Conservation (phyloP, 2,113 vertebrate species). For the Nothoprocta perdicaria region DNA sequence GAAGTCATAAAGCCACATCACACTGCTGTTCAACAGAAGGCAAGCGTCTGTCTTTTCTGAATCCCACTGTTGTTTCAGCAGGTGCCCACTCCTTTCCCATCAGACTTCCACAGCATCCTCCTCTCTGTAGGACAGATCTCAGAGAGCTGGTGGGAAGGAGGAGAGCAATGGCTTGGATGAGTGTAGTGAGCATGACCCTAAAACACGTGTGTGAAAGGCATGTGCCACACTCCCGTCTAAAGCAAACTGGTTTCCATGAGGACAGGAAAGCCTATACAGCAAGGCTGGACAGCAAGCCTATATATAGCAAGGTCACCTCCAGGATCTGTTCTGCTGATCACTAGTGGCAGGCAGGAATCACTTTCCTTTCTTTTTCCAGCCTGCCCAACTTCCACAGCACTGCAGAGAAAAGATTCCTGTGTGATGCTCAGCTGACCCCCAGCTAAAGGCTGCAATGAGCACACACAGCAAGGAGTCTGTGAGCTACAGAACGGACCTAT, state of each 20-base stretch:
- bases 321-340: background rate
- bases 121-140: background rate
- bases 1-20: background rate
- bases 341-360: background rate
- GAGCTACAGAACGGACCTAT: background rate
- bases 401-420: background rate
- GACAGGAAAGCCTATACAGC: fast-evolving
- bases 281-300: too few relatives aligned
- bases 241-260: background rate
- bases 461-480: fast-evolving
- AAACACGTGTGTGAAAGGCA: background rate
- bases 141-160: background rate
- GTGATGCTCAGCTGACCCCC: background rate
- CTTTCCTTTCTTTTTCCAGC: background rate
- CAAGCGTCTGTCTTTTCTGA: background rate
- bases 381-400: background rate
- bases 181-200: background rate
- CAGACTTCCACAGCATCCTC: background rate
- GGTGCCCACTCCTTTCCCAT: background rate
- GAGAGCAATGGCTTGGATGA: background rate
- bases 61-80: background rate
- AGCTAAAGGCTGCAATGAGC: background rate
- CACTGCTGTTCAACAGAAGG: background rate
- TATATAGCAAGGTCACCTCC: background rate
- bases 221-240: background rate